These are phyloP conservation scores for Myrmecophaga tridactyla DNA, from an alignment of 2,113 vertebrate genomes.

Conservation along the genomic window DNA sequence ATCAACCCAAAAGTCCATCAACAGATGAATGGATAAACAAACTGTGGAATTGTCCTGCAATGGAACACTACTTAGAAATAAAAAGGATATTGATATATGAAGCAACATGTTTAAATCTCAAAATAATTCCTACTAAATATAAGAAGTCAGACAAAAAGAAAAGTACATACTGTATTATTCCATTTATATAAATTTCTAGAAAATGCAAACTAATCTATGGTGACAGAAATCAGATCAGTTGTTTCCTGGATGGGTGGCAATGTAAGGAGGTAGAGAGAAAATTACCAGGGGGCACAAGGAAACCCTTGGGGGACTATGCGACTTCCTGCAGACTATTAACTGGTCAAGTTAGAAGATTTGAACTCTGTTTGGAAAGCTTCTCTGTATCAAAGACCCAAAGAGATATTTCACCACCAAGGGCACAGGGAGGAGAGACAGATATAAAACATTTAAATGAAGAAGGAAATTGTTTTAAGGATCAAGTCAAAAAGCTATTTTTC, in stretches of 20 bases:
- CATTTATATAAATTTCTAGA: neutral
- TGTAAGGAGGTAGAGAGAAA: neutral
- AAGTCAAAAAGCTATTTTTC: neutral
- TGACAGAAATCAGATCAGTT: neutral
- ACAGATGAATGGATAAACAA: neutral
- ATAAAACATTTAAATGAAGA: neutral
- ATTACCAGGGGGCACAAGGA: neutral
- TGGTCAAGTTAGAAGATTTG: neutral
- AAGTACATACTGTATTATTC: neutral
- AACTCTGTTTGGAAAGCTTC: slow-evolving; percentile 12
- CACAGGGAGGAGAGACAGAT: neutral
- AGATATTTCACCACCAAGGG: neutral
- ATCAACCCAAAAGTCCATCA: neutral
- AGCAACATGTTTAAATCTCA: neutral
- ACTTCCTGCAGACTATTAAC: too few species aligned
- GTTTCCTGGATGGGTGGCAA: neutral
- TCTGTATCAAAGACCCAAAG: neutral
- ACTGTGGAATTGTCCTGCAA: neutral
- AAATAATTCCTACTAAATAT: neutral
- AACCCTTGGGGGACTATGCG: neutral
- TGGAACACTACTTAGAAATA: neutral
- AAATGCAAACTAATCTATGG: neutral
- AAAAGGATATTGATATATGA: neutral
- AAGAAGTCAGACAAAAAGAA: neutral
- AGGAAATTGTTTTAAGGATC: neutral